A percentile compares a stretch with the other conserved stretches of the same genome.
Evolutionary conservation across 2,797 vertebrate species (phyloP).

Genomic region (Acipenser oxyrinchus): DNA sequence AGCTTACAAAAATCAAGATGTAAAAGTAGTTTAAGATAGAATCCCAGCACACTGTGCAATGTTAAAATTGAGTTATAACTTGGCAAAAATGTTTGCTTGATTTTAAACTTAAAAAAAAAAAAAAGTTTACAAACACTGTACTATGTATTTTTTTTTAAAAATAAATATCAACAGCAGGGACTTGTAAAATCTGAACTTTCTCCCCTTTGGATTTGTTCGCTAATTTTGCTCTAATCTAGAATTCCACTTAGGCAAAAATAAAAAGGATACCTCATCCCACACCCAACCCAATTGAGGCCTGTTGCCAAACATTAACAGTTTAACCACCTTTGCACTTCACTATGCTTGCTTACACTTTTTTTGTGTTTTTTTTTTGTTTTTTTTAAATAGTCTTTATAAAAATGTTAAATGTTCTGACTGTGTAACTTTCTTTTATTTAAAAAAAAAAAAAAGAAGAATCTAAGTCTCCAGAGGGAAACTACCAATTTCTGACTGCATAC

Average conservation of each 20-base stretch:
- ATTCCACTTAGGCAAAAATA: no score
- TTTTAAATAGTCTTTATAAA: slow-evolving; percentile 6
- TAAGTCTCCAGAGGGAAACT: slow-evolving; percentile 27
- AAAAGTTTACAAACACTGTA: neutral
- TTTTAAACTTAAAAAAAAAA: no score
- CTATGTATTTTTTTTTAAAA: neutral
- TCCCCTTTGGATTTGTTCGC: slow-evolving; percentile 19
- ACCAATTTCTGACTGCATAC: slow-evolving; percentile 25
- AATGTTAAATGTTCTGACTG: slow-evolving; percentile 13
- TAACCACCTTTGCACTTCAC: slow-evolving; percentile 16
- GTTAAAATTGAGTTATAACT: neutral
- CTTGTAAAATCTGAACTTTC: neutral
- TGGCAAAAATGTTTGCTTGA: neutral
- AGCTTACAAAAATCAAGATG: no score
- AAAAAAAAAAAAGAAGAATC: slow-evolving; percentile 21
- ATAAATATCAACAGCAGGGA: neutral
- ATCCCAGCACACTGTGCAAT: neutral
- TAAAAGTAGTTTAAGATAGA: no score
- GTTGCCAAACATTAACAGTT: slow-evolving; percentile 13
- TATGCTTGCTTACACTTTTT: slow-evolving; percentile 1
- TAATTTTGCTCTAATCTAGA: slow-evolving; percentile 7
- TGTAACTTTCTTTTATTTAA: slow-evolving; percentile 25
- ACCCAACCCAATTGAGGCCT: no score
- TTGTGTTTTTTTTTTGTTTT: neutral
- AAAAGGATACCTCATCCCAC: no score